A percentile compares a stretch with the other conserved stretches of the same genome.
These are phyloP conservation scores for Rhagonycha fulva DNA, from an alignment of 2,888 invertebrate species.

Conservation along the genomic window DNA sequence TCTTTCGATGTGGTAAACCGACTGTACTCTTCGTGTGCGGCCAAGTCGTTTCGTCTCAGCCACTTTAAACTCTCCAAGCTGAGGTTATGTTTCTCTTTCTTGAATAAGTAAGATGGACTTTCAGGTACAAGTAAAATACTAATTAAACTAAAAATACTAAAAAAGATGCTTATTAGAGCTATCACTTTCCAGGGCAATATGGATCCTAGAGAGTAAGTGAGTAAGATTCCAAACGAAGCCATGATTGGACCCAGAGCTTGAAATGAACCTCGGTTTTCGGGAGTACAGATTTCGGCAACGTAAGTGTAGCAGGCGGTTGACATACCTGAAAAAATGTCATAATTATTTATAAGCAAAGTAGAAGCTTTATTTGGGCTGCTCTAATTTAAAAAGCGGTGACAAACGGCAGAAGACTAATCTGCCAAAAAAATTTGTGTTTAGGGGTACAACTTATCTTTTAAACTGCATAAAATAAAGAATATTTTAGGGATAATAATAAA, in stretches of 20 bases:
- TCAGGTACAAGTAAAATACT: constrained; percentile 69
- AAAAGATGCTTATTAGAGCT: constrained; percentile 66
- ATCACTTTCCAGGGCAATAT: constrained; percentile 69
- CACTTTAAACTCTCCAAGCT: constrained; percentile 67
- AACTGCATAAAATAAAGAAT: no score
- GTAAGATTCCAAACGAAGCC: constrained; percentile 72
- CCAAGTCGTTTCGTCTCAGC: constrained; percentile 65
- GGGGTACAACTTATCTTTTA: no score
- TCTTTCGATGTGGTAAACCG: constrained; percentile 54
- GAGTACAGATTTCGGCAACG: constrained; percentile 70
- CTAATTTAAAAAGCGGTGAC: no score
- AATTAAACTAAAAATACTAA: constrained; percentile 61
- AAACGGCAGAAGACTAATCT: no score
- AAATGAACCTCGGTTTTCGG: constrained; percentile 69
- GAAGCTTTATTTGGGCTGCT: no score
- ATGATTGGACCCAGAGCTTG: constrained; percentile 72
- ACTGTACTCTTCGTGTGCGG: constrained; percentile 67
- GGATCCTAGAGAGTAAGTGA: constrained; percentile 71
- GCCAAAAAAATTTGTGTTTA: no score
- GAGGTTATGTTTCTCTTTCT: constrained; percentile 62
- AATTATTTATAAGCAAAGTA: no score
- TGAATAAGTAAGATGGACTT: constrained; percentile 70
- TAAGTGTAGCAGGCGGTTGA: constrained; percentile 71
- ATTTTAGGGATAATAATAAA: no score
- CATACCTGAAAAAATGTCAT: constrained; percentile 64